These are phyloP conservation scores for Burhinus bistriatus DNA, from an alignment of 2,113 vertebrate species.

Conservation along the genomic window DNA sequence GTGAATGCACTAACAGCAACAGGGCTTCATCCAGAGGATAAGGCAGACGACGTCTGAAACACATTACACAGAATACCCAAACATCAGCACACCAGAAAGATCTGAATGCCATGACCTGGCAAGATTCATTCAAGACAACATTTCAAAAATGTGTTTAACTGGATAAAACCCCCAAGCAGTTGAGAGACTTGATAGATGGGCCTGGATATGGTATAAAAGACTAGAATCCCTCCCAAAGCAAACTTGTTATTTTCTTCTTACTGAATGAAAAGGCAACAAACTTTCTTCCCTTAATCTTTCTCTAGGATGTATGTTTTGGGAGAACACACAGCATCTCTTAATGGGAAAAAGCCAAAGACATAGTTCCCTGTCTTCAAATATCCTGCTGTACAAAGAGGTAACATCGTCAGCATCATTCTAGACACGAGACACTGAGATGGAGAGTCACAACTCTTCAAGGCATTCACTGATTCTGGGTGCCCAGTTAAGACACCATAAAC, in stretches of 20 bases:
- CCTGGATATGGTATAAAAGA: background rate
- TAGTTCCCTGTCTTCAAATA: background rate
- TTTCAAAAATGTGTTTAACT: background rate
- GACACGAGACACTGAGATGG: background rate
- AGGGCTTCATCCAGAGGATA: background rate
- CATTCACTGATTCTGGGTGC: background rate
- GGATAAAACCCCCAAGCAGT: background rate
- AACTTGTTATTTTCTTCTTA: background rate
- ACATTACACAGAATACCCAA: background rate
- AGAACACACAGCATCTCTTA: background rate
- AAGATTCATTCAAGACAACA: background rate
- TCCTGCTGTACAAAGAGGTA: background rate
- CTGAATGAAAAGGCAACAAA: background rate
- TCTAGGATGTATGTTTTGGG: background rate
- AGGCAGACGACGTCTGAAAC: background rate
- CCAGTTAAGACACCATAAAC: background rate
- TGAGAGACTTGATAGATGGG: background rate
- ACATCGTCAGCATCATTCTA: background rate
- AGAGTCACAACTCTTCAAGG: background rate
- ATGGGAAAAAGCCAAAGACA: background rate
- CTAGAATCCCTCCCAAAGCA: background rate
- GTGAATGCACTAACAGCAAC: background rate
- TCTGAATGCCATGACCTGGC: background rate
- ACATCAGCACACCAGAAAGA: background rate
- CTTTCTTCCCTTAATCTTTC: background rate